Evolutionary conservation across 2,888 invertebrate genomes (phyloP).

Genomic region (Lapara coniferarum): DNA sequence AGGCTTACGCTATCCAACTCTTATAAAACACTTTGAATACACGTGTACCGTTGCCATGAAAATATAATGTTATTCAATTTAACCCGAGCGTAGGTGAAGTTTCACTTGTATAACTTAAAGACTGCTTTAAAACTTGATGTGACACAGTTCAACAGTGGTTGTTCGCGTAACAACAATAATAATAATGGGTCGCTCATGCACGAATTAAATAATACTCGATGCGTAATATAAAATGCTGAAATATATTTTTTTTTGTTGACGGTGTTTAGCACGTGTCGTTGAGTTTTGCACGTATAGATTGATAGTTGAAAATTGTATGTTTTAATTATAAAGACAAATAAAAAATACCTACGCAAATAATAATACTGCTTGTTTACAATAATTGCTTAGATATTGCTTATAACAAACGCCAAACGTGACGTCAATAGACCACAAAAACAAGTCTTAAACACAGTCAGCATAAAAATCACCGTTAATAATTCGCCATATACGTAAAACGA

Average conservation of each 20-base stretch:
- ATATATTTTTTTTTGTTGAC: too few relatives aligned
- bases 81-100: slow-evolving; percentile 8
- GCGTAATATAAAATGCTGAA: neutral
- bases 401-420: neutral
- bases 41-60: neutral
- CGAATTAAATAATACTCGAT: neutral
- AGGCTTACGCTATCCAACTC: neutral
- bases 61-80: slow-evolving; percentile 21
- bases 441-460: slow-evolving; percentile 2
- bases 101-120: slow-evolving; percentile 19
- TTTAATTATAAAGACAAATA: too few relatives aligned
- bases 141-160: slow-evolving; percentile 1
- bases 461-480: neutral
- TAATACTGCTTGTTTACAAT: too few relatives aligned
- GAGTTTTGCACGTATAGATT: too few relatives aligned
- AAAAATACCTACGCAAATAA: too few relatives aligned
- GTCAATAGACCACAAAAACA: neutral
- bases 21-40: neutral
- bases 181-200: neutral
- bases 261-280: too few relatives aligned
- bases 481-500: neutral
- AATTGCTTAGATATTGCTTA: too few relatives aligned
- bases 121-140: slow-evolving; percentile 17
- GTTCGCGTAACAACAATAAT: neutral
- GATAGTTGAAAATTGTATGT: too few relatives aligned